A percentile compares a stretch with the other conserved stretches of the same genome.
phyloP scores from a whole-genome alignment of 2,113 vertebrate species.

The Datnioides undecimradiatus region DNA sequence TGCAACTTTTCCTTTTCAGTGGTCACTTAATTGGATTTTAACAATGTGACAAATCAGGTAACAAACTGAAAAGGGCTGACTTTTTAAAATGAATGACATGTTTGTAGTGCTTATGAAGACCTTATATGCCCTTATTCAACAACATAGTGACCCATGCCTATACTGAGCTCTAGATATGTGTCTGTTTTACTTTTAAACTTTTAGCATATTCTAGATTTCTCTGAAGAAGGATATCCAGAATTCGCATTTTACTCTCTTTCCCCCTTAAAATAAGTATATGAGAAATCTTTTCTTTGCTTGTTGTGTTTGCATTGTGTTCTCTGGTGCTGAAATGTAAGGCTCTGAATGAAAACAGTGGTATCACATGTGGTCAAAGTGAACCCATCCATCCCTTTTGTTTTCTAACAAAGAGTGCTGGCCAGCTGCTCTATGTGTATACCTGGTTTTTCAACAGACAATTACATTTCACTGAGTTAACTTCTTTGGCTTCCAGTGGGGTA shows the following conservation, averaged over 20 bases:
- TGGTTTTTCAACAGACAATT: slow-evolving; percentile 70
- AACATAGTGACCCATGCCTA: slow-evolving; percentile 74
- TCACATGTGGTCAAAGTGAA: slow-evolving; percentile 75
- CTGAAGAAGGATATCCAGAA: slow-evolving; percentile 81
- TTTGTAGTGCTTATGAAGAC: slow-evolving; percentile 81
- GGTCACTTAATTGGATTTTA: slow-evolving; percentile 48
- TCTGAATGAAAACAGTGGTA: slow-evolving; percentile 69
- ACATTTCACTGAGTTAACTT: slow-evolving; percentile 79
- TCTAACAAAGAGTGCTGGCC: slow-evolving; percentile 40
- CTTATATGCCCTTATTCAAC: slow-evolving; percentile 81
- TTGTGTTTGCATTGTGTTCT: slow-evolving; percentile 75
- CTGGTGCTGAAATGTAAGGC: slow-evolving; percentile 69
- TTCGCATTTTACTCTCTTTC: slow-evolving; percentile 78
- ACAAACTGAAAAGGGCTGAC: slow-evolving; percentile 30
- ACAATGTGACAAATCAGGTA: slow-evolving; percentile 43
- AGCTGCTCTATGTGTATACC: slow-evolving; percentile 76
- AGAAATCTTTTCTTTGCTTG: slow-evolving; percentile 83
- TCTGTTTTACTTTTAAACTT: slow-evolving; percentile 80
- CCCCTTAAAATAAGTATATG: slow-evolving; percentile 81
- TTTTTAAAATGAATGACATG: slow-evolving; percentile 12
- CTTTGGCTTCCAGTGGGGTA: slow-evolving; percentile 66
- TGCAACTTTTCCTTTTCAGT: slow-evolving; percentile 29
- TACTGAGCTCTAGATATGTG: slow-evolving; percentile 79
- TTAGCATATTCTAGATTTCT: slow-evolving; percentile 82
- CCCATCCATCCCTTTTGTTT: slow-evolving; percentile 64